Evolutionary conservation across 2,113 vertebrate genomes (phyloP).

Genomic region (Fulmarus glacialis): DNA sequence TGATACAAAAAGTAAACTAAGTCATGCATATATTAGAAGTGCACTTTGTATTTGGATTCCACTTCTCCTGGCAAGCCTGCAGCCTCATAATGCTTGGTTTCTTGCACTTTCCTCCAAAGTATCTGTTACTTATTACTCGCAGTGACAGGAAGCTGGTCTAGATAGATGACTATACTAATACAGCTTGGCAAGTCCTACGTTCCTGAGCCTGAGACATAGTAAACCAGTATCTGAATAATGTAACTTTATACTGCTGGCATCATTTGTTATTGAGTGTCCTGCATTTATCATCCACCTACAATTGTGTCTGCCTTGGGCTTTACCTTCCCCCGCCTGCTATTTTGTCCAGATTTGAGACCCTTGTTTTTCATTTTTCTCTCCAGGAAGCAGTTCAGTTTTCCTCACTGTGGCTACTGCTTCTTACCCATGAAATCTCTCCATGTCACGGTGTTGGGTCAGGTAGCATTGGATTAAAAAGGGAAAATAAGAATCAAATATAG

Average conservation of each 20-base stretch:
- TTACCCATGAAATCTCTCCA: not conserved
- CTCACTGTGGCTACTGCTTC: not conserved
- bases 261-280: not conserved
- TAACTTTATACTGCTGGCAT: not conserved
- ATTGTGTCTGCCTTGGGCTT: not conserved
- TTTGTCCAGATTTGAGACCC: not conserved
- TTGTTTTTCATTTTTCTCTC: not conserved
- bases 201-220: not conserved
- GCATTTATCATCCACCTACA: not conserved
- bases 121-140: not conserved
- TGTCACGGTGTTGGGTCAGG: not conserved
- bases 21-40: not conserved
- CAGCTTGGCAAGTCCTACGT: not conserved
- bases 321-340: not conserved
- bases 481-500: not conserved
- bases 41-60: not conserved
- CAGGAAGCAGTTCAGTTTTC: not conserved
- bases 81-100: not conserved
- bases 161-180: not conserved
- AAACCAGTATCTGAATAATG: not conserved
- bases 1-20: not conserved
- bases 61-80: not conserved
- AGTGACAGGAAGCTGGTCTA: not conserved
- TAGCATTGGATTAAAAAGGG: not conserved
- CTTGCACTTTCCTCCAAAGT: not conserved